Evolutionary conservation across 2,888 invertebrate species (phyloP).

Genomic region (Gastracanthus pulcherrimus): DNA sequence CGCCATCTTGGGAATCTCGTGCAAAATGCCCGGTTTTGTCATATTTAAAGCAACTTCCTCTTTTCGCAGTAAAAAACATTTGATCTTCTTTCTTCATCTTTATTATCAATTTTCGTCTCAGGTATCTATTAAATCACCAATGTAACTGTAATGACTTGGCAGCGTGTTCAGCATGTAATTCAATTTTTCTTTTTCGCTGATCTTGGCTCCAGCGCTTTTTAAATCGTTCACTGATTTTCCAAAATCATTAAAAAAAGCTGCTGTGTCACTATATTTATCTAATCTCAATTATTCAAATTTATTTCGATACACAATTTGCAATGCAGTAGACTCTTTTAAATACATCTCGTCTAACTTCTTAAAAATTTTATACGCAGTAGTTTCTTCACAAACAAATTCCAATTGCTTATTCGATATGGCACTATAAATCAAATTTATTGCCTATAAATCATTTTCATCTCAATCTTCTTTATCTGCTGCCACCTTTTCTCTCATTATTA

Average conservation of each 20-base stretch:
- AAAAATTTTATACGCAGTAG: neutral
- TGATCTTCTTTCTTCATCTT: too few species aligned
- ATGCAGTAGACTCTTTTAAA: neutral
- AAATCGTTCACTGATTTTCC: too few species aligned
- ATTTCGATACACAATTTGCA: neutral
- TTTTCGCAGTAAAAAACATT: neutral
- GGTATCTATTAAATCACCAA: neutral
- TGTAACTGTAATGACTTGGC: too few species aligned
- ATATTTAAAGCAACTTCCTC: neutral
- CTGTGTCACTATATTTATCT: too few species aligned
- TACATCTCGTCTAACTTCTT: neutral
- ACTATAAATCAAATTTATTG: neutral
- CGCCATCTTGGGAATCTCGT: too few species aligned
- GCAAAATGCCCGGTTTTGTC: too few species aligned
- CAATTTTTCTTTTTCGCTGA: too few species aligned
- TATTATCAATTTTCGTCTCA: neutral
- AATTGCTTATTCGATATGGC: too few species aligned
- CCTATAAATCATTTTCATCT: neutral
- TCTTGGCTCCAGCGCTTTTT: too few species aligned
- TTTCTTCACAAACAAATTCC: too few species aligned
- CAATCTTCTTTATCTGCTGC: neutral
- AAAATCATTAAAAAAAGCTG: too few species aligned
- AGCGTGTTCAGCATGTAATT: too few species aligned
- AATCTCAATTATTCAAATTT: neutral
- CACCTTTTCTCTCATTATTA: neutral